A percentile compares a stretch with the other conserved stretches of the same genome.
Conservation (phyloP, 1,140 invertebrate species). For the Drosophila burlai region DNA sequence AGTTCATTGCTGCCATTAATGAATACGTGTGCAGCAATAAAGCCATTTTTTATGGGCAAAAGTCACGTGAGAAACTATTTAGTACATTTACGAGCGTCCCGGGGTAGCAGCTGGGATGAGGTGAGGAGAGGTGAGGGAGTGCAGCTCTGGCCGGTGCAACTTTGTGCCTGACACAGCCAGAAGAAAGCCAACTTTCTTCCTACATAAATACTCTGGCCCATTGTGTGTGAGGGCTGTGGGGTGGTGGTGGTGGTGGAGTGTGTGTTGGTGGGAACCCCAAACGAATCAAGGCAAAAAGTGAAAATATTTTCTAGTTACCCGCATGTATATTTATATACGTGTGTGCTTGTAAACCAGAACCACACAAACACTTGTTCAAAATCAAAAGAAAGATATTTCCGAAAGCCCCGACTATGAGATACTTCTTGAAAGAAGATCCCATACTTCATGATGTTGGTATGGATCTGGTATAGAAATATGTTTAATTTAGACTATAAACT, state of each 20-base stretch:
- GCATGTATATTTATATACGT: conserved; percentile 35
- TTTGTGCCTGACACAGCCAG: conserved; percentile 77
- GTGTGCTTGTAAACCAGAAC: conserved; percentile 15
- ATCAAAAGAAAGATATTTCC: neutral
- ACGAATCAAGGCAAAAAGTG: conserved; percentile 74
- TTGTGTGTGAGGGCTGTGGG: neutral
- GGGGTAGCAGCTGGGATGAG: neutral
- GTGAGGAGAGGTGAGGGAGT: conserved; percentile 10
- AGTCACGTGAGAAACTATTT: conserved; percentile 84
- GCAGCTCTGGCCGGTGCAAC: conserved; percentile 52
- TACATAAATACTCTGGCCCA: conserved; percentile 57
- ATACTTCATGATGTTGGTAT: too few relatives aligned
- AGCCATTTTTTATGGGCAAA: conserved; percentile 80
- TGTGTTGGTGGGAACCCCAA: neutral
- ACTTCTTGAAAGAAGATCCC: neutral
- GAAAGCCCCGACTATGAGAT: neutral
- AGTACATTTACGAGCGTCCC: conserved; percentile 66
- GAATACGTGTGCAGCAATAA: conserved; percentile 83
- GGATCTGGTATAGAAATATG: too few relatives aligned
- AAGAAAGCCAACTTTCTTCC: conserved; percentile 78
- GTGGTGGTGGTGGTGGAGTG: neutral
- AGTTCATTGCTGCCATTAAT: conserved; percentile 82
- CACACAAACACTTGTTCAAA: conserved; percentile 16
- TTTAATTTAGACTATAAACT: neutral
- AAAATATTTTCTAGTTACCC: conserved; percentile 64